Evolutionary conservation across 2,113 vertebrate genomes (phyloP).

Genomic region (Hippoglossus stenolepis): DNA sequence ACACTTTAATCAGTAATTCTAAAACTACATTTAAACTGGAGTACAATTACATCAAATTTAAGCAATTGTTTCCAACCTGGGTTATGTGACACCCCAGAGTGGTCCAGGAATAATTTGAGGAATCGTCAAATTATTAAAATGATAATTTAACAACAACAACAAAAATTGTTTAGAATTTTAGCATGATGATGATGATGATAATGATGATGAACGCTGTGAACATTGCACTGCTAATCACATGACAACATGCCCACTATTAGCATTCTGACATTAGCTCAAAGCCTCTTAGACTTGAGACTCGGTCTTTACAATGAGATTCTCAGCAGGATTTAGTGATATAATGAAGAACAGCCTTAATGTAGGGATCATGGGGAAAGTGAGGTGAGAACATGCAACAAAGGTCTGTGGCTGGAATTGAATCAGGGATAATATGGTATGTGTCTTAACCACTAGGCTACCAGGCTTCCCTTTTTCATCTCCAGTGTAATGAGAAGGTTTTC

Average conservation of each 20-base stretch:
- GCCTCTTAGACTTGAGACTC: background rate
- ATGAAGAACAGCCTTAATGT: background rate
- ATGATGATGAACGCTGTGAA: background rate
- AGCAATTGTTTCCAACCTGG: background rate
- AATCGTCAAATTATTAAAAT: background rate
- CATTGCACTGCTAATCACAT: background rate
- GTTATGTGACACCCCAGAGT: background rate
- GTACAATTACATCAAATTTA: background rate
- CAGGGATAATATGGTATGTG: background rate
- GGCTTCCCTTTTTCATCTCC: conserved; percentile 3
- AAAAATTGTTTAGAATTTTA: background rate
- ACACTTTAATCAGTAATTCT: background rate
- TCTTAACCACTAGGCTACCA: background rate
- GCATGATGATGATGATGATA: background rate
- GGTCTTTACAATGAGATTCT: background rate
- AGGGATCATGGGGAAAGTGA: background rate
- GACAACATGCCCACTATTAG: background rate
- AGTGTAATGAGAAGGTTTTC: background rate
- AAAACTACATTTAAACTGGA: background rate
- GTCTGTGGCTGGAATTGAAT: background rate
- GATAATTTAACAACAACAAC: background rate
- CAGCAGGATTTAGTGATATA: background rate
- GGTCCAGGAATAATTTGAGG: background rate
- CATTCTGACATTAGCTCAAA: background rate
- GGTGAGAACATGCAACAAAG: background rate